Conservation (phyloP, 2,113 vertebrate species). For the Eidolon helvum region DNA sequence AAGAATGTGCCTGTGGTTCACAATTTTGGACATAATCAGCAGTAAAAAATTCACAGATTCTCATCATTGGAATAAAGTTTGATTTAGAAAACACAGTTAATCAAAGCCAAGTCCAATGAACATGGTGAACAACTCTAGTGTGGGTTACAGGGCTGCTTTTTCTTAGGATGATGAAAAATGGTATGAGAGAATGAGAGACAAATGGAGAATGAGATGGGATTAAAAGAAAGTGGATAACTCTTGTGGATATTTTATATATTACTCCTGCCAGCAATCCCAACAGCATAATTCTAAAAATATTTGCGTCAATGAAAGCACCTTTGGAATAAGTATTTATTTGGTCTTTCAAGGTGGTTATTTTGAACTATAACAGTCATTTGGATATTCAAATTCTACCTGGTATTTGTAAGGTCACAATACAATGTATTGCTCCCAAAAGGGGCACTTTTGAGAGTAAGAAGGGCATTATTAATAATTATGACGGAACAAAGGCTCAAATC, state of each 20-base stretch:
- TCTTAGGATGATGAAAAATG: background rate
- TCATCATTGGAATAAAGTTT: background rate
- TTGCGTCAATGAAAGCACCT: background rate
- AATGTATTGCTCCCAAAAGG: background rate
- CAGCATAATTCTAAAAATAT: conserved; percentile 7
- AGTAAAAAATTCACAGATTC: background rate
- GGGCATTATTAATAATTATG: conserved; percentile 10
- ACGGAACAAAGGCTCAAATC: conserved; percentile 3
- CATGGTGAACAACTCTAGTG: background rate
- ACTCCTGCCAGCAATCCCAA: background rate
- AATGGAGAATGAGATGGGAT: background rate
- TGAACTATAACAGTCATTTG: background rate
- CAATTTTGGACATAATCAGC: background rate
- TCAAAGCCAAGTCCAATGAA: background rate
- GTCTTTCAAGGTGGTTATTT: conserved; percentile 24
- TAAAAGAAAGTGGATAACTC: background rate
- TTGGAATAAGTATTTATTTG: conserved; percentile 12
- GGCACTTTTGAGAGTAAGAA: background rate
- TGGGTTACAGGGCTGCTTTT: background rate
- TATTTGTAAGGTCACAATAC: background rate
- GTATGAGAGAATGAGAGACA: background rate
- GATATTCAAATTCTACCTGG: background rate
- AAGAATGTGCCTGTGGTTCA: background rate
- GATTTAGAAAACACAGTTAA: conserved; percentile 10
- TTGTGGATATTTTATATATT: background rate